phyloP scores from a whole-genome alignment of 2,888 invertebrate genomes.

The Sinohyriopsis cumingii region DNA sequence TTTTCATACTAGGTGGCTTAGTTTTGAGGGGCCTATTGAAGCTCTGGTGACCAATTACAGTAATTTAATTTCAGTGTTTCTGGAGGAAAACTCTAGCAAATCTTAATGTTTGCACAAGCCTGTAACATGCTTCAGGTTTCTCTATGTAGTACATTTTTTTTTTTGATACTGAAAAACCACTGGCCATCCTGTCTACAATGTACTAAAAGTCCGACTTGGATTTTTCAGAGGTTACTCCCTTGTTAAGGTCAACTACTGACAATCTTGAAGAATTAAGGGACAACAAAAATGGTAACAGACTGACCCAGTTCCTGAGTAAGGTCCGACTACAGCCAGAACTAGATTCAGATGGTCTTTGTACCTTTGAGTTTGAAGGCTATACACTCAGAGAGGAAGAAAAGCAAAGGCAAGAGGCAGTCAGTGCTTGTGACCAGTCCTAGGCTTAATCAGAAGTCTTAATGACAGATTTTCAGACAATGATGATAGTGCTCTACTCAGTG shows the following conservation, averaged over 20 bases:
- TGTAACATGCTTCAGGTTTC: conserved; percentile 27
- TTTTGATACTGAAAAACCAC: conserved; percentile 32
- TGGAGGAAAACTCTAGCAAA: conserved; percentile 25
- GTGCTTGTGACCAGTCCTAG: conserved; percentile 20
- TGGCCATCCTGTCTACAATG: conserved; percentile 25
- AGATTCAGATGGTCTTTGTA: conserved; percentile 20
- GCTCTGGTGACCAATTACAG: conserved; percentile 18
- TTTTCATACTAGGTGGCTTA: conserved; percentile 24
- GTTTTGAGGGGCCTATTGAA: conserved; percentile 33
- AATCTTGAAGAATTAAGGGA: conserved; percentile 7
- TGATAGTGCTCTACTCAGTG: conserved; percentile 7
- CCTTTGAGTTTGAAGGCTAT: conserved; percentile 34
- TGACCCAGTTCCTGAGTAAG: conserved; percentile 12
- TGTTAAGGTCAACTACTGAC: conserved; percentile 20
- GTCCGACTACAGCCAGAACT: conserved; percentile 20
- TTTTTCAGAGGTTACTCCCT: conserved; percentile 31
- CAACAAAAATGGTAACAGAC: conserved; percentile 12
- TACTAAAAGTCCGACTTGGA: conserved; percentile 30
- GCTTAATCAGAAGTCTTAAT: conserved; percentile 21
- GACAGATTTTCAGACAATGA: conserved; percentile 23
- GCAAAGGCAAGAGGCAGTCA: conserved; percentile 29
- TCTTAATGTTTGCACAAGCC: conserved; percentile 24
- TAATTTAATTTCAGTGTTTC: conserved; percentile 16
- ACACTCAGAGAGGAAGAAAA: conserved; percentile 29
- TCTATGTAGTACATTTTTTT: conserved; percentile 31